A percentile compares a stretch with the other conserved stretches of the same genome.
These are phyloP conservation scores for Euzophera pinguis DNA, from an alignment of 2,888 invertebrate species.

Conservation along the genomic window DNA sequence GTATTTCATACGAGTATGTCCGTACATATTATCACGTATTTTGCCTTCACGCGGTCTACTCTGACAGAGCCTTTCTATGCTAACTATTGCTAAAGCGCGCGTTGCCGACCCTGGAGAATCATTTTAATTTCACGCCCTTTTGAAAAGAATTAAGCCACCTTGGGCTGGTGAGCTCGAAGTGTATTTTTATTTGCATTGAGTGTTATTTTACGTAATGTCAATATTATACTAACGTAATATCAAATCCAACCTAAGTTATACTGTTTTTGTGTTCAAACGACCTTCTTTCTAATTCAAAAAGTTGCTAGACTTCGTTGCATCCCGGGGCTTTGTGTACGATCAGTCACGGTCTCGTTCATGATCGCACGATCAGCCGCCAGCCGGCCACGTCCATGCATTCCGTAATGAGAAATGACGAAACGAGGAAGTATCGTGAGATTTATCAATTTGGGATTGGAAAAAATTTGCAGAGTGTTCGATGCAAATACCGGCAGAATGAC, in stretches of 20 bases:
- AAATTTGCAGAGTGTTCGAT: constrained; percentile 41
- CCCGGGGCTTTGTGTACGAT: constrained; percentile 55
- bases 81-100: too few species aligned
- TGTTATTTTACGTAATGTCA: too few species aligned
- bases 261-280: constrained; percentile 25
- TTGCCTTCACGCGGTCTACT: too few species aligned
- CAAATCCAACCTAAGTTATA: not conserved
- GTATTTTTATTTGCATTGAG: too few species aligned
- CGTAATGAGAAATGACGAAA: constrained; percentile 59
- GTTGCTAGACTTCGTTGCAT: constrained; percentile 37
- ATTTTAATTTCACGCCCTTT: too few species aligned
- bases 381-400: constrained; percentile 36
- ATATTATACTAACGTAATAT: too few species aligned
- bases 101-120: too few species aligned
- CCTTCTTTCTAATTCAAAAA: constrained; percentile 39
- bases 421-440: constrained; percentile 48
- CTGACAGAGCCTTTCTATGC: too few species aligned
- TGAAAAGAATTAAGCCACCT: too few species aligned
- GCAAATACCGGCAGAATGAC: constrained; percentile 46
- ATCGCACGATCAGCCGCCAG: constrained; percentile 44
- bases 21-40: too few species aligned
- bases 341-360: constrained; percentile 59
- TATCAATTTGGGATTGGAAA: constrained; percentile 26
- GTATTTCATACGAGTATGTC: too few species aligned
- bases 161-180: too few species aligned